Evolutionary conservation across 2,113 vertebrate species (phyloP).

Genomic region (Bos javanicus): DNA sequence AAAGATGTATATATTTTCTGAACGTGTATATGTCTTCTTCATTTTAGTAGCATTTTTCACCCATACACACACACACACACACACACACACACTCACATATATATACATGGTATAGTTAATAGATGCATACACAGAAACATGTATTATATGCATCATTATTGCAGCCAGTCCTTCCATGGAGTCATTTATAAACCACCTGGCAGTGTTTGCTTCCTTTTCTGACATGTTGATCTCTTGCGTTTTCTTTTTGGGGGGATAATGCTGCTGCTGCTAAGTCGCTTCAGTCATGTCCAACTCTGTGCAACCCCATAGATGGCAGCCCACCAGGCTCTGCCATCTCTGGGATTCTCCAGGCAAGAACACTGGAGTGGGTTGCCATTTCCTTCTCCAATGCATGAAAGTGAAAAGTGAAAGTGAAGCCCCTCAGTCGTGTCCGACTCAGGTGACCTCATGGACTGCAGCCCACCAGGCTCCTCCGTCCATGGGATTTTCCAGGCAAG

Average conservation of each 20-base stretch:
- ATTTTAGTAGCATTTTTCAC: background rate
- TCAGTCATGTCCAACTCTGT: too few species aligned
- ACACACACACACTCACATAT: fast-evolving
- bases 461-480: too few species aligned
- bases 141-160: background rate
- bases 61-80: background rate
- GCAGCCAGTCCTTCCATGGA: background rate
- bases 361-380: too few species aligned
- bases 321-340: too few species aligned
- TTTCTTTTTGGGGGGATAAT: background rate
- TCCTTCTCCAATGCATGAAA: too few species aligned
- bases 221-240: background rate
- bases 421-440: too few species aligned
- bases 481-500: too few species aligned
- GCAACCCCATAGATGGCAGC: too few species aligned
- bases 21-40: background rate
- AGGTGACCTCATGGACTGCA: too few species aligned
- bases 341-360: too few species aligned
- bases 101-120: background rate
- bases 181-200: background rate
- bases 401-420: too few species aligned
- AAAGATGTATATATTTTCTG: background rate
- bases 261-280: too few species aligned
- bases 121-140: background rate
- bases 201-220: background rate